Evolutionary conservation across 2,113 vertebrate genomes (phyloP).

Genomic region (Carollia perspicillata): DNA sequence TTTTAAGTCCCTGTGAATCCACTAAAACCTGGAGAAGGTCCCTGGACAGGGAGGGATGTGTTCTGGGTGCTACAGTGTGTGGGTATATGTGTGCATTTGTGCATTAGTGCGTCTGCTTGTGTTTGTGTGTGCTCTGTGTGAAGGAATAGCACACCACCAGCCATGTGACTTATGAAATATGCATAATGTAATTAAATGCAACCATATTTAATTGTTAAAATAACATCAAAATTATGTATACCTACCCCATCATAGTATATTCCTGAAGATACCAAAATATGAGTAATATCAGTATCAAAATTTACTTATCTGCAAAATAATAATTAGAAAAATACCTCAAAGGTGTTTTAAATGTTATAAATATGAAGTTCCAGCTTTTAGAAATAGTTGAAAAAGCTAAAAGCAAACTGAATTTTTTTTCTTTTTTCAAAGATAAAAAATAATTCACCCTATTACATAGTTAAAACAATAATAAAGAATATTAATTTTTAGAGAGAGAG

Average conservation of each 20-base stretch:
- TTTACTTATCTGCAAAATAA: not conserved
- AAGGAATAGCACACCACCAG: not conserved
- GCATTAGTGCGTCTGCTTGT: rapidly evolving
- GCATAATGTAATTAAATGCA: not conserved
- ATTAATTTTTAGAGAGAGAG: too few species aligned
- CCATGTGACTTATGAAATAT: not conserved
- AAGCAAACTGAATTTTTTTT: not conserved
- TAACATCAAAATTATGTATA: not conserved
- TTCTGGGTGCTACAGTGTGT: not conserved
- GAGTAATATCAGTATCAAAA: not conserved
- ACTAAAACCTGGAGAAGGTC: not conserved
- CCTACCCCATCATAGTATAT: not conserved
- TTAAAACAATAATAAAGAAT: not conserved
- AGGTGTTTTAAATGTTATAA: not conserved
- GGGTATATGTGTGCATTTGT: not conserved
- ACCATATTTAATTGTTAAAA: not conserved
- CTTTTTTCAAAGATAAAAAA: not conserved
- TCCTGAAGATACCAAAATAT: not conserved
- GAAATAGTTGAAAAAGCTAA: not conserved
- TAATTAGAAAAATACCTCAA: not conserved
- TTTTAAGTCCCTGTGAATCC: not conserved
- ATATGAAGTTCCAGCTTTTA: not conserved
- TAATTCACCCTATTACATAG: not conserved
- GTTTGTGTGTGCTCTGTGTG: not conserved
- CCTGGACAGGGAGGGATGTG: not conserved